Evolutionary conservation across 1,140 invertebrate species (phyloP), one percentile per base, ranked within the genome.

Genomic region (Neocloeon triangulifer): DNA sequence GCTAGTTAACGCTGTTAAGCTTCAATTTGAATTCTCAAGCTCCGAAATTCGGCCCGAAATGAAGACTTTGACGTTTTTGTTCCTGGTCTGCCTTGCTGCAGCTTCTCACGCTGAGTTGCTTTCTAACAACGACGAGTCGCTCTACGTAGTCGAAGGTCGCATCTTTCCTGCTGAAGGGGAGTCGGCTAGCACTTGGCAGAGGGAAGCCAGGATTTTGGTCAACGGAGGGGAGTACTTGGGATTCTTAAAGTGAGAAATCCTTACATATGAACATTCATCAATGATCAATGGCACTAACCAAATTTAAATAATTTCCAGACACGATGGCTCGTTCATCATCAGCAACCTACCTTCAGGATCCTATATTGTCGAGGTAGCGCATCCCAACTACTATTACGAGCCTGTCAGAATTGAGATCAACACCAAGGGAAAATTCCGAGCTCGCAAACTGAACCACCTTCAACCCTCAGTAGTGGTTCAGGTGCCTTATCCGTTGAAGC

Each of bases 321-420:
- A 81, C 42, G 92, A 98, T 62, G 91, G 91, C n/a, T 69, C 71
- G 7, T 98, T 98, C 53, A 55, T 69, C 8, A 68, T 98, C 26
- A 73, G 76, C 41, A 85, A 88, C 44, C 59, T 98, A 1, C 80
- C 82, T 3, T 75, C 82, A 15, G 94, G 92, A 5, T 95, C 91
- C 1, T 96, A 96, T 49, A 67, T 97, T 15, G 61, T 99, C 2
- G 92, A 98, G 61, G 69, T 94, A 10, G 51, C 84, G 6, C 76
- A 94, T 58, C 79, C 88, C 4, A 75, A 91, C 45, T 88, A 73
- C 45, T 62, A 76, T 37, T 98, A 88, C 45, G 89, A 95, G 43
- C 79, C 84, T 4, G 70, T 86, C 2, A 61, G 89, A 36, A 81
- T 96, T 1, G 89, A 96, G 56, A 91, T 96, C 29, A 94, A 86